Evolutionary conservation across 2,888 invertebrate species (phyloP).

Genomic region (Netelia fuscicornis): DNA sequence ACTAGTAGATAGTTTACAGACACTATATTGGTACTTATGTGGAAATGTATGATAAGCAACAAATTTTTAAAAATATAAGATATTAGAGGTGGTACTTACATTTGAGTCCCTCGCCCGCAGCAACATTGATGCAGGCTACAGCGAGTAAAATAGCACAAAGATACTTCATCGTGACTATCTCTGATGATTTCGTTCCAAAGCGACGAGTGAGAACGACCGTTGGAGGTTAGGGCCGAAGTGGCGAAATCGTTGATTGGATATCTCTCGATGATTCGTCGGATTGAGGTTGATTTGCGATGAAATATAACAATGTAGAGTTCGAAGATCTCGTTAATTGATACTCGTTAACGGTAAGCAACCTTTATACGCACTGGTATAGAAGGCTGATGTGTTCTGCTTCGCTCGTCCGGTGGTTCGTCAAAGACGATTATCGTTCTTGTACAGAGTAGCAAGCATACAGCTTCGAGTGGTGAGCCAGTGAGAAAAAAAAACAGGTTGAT

Average conservation of each 20-base stretch:
- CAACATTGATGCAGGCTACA: conserved; percentile 84
- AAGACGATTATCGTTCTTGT: conserved; percentile 54
- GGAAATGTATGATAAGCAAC: conserved; percentile 11
- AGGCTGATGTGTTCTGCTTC: conserved; percentile 86
- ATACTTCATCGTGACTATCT: conserved; percentile 81
- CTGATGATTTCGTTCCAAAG: not conserved
- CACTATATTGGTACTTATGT: not conserved
- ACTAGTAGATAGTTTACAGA: not conserved
- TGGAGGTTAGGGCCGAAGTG: conserved; percentile 1
- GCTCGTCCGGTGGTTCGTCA: conserved; percentile 57
- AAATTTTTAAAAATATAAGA: conserved; percentile 71
- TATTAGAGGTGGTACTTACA: conserved; percentile 87
- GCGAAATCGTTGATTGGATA: not conserved
- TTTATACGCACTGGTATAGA: conserved; percentile 97
- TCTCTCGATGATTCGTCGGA: conserved; percentile 25
- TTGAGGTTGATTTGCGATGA: conserved; percentile 6
- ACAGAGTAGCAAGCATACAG: not conserved
- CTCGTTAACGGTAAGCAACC: conserved; percentile 85
- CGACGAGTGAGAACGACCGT: not conserved
- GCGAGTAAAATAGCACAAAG: conserved; percentile 86
- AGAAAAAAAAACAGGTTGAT: conserved; percentile 10
- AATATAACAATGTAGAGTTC: conserved; percentile 17
- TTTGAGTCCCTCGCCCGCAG: conserved; percentile 86
- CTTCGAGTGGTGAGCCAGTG: conserved; percentile 4
- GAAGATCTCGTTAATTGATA: conserved; percentile 30